These are phyloP conservation scores for Lepidurus apus DNA, from an alignment of 1,140 invertebrate species.

Conservation along the genomic window DNA sequence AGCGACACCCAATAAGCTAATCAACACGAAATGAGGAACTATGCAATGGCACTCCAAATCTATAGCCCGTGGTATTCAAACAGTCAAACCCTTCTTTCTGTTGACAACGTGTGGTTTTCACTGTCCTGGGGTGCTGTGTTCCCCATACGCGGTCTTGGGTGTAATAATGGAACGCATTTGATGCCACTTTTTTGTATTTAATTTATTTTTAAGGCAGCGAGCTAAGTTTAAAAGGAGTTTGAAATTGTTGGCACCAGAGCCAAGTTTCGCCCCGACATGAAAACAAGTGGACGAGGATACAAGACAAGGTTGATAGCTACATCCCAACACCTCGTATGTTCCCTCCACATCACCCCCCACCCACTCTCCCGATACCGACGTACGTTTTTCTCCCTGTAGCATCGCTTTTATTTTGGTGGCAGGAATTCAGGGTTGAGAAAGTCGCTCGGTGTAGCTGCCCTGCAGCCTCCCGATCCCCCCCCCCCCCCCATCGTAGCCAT, in stretches of 20 bases:
- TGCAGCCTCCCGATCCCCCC: neutral
- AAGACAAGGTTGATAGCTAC: neutral
- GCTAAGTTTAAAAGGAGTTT: slow-evolving; percentile 19
- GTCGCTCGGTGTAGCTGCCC: neutral
- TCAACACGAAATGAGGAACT: slow-evolving; percentile 19
- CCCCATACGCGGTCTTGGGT: neutral
- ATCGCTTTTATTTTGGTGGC: slow-evolving; percentile 21
- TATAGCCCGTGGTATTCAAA: neutral
- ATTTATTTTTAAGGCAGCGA: neutral
- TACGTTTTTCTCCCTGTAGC: slow-evolving; percentile 1
- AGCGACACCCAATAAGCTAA: slow-evolving; percentile 21
- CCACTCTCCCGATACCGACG: neutral
- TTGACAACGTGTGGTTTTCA: neutral
- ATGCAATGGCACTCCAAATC: neutral
- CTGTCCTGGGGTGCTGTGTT: neutral
- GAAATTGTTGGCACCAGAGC: slow-evolving; percentile 13
- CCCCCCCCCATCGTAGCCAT: slow-evolving; percentile 6
- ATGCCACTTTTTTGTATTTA: neutral
- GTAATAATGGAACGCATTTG: neutral
- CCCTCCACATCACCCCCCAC: neutral
- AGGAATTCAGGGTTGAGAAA: slow-evolving; percentile 15
- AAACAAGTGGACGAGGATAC: slow-evolving; percentile 6
- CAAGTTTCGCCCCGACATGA: slow-evolving; percentile 1
- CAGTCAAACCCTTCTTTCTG: neutral
- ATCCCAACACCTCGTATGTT: slow-evolving; percentile 4